Evolutionary conservation across 2,113 vertebrate species (phyloP).

Genomic region (Mastomys coucha): DNA sequence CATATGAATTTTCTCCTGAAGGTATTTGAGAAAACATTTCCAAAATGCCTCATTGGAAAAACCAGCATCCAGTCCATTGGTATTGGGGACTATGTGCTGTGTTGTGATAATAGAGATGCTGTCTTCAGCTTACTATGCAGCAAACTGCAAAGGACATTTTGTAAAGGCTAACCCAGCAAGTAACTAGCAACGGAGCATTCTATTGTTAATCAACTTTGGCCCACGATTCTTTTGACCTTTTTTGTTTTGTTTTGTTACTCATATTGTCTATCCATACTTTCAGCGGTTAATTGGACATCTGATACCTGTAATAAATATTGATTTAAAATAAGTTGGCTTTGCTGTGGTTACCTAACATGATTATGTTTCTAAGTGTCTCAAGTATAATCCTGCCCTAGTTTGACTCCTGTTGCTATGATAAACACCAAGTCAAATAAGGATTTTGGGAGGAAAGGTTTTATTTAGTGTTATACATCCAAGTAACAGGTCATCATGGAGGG

Average conservation of each 20-base stretch:
- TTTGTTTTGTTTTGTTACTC: slow-evolving; percentile 22
- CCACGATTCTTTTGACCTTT: not conserved
- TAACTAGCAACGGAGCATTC: not conserved
- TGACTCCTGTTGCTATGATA: not conserved
- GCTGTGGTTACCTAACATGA: not conserved
- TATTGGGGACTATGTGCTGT: not conserved
- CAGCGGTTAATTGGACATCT: not conserved
- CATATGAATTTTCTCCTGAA: slow-evolving; percentile 67
- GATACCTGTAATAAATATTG: not conserved
- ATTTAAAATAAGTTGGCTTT: not conserved
- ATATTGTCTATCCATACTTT: not conserved
- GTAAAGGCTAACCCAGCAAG: not conserved
- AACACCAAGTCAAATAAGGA: not conserved
- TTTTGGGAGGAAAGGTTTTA: not conserved
- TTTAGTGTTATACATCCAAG: not conserved
- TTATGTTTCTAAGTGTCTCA: not conserved
- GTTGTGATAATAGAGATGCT: not conserved
- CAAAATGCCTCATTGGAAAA: slow-evolving; percentile 25
- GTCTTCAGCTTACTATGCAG: not conserved
- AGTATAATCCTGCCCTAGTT: not conserved
- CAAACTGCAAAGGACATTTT: not conserved
- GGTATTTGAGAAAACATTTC: slow-evolving; percentile 33
- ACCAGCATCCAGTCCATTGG: not conserved
- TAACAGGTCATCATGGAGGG: not conserved
- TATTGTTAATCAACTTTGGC: not conserved